These are phyloP conservation scores for Ivindomyrus marchei DNA, from an alignment of 2,113 vertebrate genomes.

Conservation along the genomic window DNA sequence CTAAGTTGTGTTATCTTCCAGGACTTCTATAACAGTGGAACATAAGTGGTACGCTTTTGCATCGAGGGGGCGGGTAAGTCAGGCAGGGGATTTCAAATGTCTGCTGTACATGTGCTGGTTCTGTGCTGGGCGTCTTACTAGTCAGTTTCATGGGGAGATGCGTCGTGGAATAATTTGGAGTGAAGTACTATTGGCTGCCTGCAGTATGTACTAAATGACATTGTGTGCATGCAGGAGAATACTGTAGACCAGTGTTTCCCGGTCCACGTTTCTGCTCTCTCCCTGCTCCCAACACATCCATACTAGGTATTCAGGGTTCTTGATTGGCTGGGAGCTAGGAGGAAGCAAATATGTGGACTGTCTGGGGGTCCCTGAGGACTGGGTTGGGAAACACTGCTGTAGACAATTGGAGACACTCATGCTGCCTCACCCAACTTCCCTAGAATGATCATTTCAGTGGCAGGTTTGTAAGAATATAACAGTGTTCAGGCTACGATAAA, in stretches of 20 bases:
- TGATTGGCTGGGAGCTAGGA: neutral
- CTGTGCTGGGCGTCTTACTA: neutral
- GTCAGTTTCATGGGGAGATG: neutral
- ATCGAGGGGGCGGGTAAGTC: neutral
- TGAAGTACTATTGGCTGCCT: neutral
- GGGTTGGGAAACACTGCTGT: neutral
- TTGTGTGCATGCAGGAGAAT: neutral
- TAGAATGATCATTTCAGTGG: neutral
- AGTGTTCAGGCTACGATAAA: neutral
- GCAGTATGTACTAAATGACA: neutral
- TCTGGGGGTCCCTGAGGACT: neutral
- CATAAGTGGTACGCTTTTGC: neutral
- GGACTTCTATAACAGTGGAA: neutral
- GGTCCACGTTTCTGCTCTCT: neutral
- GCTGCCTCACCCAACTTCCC: neutral
- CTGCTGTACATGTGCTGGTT: neutral
- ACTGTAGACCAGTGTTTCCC: neutral
- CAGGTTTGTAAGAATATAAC: neutral
- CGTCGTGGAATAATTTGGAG: neutral
- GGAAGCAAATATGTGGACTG: neutral
- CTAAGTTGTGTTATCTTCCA: neutral
- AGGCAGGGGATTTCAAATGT: neutral
- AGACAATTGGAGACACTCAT: neutral
- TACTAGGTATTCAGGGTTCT: neutral
- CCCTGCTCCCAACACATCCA: neutral